These are phyloP conservation scores for Probosciger aterrimus DNA, from an alignment of 2,113 vertebrate species.

Conservation along the genomic window DNA sequence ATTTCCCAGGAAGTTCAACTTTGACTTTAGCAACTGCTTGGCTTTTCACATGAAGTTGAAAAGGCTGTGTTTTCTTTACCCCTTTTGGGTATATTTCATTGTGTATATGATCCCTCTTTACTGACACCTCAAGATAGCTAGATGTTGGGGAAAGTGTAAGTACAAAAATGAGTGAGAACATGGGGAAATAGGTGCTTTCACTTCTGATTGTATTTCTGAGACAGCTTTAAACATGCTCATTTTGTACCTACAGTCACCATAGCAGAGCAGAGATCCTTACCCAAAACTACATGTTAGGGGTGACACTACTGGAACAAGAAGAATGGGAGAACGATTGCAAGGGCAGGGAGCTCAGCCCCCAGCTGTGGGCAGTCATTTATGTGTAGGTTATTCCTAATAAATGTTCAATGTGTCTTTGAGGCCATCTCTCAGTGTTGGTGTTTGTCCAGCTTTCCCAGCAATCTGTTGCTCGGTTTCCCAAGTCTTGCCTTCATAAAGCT, in stretches of 20 bases:
- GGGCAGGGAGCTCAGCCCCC: background rate
- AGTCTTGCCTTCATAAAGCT: background rate
- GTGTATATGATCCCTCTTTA: background rate
- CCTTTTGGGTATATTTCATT: background rate
- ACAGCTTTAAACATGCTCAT: background rate
- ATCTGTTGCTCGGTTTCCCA: background rate
- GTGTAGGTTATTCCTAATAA: background rate
- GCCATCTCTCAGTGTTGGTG: background rate
- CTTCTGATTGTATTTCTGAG: background rate
- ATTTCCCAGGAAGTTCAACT: background rate
- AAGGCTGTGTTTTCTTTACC: background rate
- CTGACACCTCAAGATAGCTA: background rate
- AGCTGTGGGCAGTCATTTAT: background rate
- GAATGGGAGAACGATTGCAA: background rate
- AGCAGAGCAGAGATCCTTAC: background rate
- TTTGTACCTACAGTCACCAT: background rate
- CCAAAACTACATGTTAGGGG: background rate
- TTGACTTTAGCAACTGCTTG: background rate
- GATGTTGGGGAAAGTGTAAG: background rate
- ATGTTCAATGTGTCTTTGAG: background rate
- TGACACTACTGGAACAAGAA: background rate
- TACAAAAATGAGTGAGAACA: background rate
- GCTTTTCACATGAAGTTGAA: background rate
- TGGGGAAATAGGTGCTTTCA: background rate
- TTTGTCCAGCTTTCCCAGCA: background rate